Evolutionary conservation across 2,888 invertebrate species (phyloP).

Genomic region (Pheosia tremula): DNA sequence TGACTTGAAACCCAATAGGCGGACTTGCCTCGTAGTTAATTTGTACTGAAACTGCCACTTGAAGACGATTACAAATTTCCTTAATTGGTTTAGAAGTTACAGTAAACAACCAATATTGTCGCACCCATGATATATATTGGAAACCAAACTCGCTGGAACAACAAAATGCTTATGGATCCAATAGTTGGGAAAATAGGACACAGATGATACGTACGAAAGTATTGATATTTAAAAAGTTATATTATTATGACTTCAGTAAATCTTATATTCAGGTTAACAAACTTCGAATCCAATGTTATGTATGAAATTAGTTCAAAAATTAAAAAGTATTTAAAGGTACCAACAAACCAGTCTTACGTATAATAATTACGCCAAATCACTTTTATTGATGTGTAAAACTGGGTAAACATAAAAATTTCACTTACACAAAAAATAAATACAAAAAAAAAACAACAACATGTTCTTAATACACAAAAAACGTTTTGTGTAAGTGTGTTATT

Average conservation of each 20-base stretch:
- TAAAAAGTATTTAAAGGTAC: no score
- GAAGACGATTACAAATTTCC: slow-evolving; percentile 59
- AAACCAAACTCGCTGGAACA: slow-evolving; percentile 17
- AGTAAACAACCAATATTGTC: slow-evolving; percentile 55
- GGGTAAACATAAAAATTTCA: neutral
- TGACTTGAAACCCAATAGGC: slow-evolving; percentile 64
- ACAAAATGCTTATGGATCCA: slow-evolving; percentile 16
- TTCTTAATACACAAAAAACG: neutral
- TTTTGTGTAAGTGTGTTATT: slow-evolving; percentile 27
- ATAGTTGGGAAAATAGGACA: slow-evolving; percentile 27
- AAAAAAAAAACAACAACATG: neutral
- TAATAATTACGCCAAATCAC: no score
- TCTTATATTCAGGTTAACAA: no score
- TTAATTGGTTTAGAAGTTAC: slow-evolving; percentile 65
- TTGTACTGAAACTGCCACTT: slow-evolving; percentile 66
- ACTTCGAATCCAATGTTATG: no score
- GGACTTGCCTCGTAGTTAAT: slow-evolving; percentile 63
- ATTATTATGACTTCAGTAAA: no score
- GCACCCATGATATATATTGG: slow-evolving; percentile 42
- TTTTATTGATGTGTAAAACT: no score
- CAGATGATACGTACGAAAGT: slow-evolving; percentile 23
- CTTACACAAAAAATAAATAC: neutral
- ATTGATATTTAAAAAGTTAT: slow-evolving; percentile 33
- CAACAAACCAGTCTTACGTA: no score
- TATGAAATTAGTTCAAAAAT: no score